Evolutionary conservation across 2,888 invertebrate genomes (phyloP), one percentile per base, ranked within the genome.

Genomic region (Orthosia gracilis): DNA sequence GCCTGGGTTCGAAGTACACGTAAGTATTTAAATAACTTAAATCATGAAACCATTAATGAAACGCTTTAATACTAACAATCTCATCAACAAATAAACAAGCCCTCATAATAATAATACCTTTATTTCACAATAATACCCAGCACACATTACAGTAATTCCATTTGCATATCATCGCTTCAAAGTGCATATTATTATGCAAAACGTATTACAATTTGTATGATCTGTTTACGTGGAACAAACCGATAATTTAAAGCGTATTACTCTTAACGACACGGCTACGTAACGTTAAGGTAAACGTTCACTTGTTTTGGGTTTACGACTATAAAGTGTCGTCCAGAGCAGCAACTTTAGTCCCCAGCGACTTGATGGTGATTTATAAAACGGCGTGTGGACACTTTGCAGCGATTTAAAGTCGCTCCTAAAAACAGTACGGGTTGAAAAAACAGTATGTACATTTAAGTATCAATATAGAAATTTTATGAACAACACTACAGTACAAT

Each of bases 201-300:
- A 50, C 62, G 72, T 58, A 71, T 69, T 71, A 76, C 81, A 40
- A 62, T 76, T 62, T 71, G 47, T 69, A 55, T 45, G 49, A 84
- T 71, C 54, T 69, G 70, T 81, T 81, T 71, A 77, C 69, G 69
- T 21, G 23, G 15, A 54, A 57, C 68, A 18, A 55, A 62, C 55
- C 21, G 70, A 84, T 72, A 74, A 81, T 78, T 84, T 78, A 84
- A 45, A 47, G 45, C 52, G 11, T 59, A 85, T 83, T 78, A 81
- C 61, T 18, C 26, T 45, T 67, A 49, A 75, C 84, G 76, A 61
- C 5, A 73, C 76, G 86, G 58, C 61, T 13, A 9, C 81, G 86
- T 31, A 31, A 80, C 78, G 83, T n/a, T 40, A 3, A 26, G 12
- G 50, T 72, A 18, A 52, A 69, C 21, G 17, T 71, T 40, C 15